Evolutionary conservation across 2,888 invertebrate genomes (phyloP).

Genomic region (Parthenolecanium corni): DNA sequence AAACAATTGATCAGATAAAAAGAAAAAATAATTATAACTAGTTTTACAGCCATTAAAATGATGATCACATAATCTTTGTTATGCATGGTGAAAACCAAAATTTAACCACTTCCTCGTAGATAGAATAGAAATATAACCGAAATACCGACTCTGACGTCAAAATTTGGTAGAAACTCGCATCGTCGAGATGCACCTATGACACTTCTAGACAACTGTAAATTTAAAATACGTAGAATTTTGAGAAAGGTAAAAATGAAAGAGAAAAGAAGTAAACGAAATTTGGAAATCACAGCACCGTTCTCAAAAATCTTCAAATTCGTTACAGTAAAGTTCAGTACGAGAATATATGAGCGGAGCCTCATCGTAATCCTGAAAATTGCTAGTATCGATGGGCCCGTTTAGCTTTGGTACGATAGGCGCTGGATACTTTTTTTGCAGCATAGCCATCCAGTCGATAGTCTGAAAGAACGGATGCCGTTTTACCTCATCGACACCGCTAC

Average conservation of each 20-base stretch:
- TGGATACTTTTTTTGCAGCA: slow-evolving; percentile 24
- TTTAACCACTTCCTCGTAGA: not conserved
- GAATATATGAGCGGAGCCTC: slow-evolving; percentile 12
- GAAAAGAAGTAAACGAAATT: too few relatives aligned
- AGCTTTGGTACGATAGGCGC: slow-evolving; percentile 19
- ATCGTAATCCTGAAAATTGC: slow-evolving; percentile 24
- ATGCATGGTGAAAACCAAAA: not conserved
- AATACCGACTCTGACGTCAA: not conserved
- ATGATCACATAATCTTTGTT: not conserved
- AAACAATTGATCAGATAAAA: not conserved
- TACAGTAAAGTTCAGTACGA: slow-evolving; percentile 1
- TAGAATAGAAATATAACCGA: not conserved
- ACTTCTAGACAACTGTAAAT: not conserved
- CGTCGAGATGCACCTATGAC: not conserved
- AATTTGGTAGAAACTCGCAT: not conserved
- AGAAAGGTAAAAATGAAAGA: not conserved
- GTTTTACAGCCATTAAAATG: slow-evolving; percentile 11
- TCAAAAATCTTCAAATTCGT: slow-evolving; percentile 25
- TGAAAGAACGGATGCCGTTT: slow-evolving; percentile 19
- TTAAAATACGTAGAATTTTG: not conserved
- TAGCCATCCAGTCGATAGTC: slow-evolving; percentile 21
- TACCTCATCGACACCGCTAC: slow-evolving; percentile 12
- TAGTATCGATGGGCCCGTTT: slow-evolving; percentile 21
- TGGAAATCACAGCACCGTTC: not conserved
- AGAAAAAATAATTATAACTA: slow-evolving; percentile 3